Conservation (phyloP, 2,113 vertebrate genomes). For the Galeopterus variegatus region DNA sequence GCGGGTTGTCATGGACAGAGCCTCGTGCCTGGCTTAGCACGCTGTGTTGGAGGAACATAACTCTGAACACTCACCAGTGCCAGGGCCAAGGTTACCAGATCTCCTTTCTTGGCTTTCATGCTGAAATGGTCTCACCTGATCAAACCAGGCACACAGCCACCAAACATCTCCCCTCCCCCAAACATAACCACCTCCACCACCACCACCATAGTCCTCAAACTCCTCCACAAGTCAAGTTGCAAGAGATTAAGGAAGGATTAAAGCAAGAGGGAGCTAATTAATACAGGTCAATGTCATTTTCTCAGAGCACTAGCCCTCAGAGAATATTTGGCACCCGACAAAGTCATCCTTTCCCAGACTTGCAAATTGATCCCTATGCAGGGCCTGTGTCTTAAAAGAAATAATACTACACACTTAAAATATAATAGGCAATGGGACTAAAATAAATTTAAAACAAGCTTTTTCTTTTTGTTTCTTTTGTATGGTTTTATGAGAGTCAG, state of each 20-base stretch:
- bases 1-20: background rate
- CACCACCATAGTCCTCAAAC: background rate
- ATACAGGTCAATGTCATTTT: background rate
- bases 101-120: slow-evolving; percentile 61
- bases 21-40: background rate
- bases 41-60: background rate
- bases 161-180: background rate
- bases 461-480: slow-evolving; percentile 30
- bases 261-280: background rate
- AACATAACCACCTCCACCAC: background rate
- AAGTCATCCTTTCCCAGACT: slow-evolving; percentile 41
- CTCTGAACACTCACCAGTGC: background rate
- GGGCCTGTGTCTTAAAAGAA: slow-evolving; percentile 10
- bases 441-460: slow-evolving; percentile 35
- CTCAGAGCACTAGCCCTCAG: background rate
- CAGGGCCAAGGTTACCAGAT: slow-evolving; percentile 49
- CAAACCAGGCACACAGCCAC: background rate
- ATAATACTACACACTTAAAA: background rate
- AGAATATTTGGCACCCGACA: background rate
- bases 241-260: background rate
- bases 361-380: slow-evolving; percentile 17
- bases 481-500: background rate
- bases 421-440: background rate
- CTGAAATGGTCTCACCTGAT: slow-evolving; percentile 75
- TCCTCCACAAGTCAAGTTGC: background rate